Evolutionary conservation across 2,888 invertebrate species (phyloP).

Genomic region (Coenonympha glycerion): DNA sequence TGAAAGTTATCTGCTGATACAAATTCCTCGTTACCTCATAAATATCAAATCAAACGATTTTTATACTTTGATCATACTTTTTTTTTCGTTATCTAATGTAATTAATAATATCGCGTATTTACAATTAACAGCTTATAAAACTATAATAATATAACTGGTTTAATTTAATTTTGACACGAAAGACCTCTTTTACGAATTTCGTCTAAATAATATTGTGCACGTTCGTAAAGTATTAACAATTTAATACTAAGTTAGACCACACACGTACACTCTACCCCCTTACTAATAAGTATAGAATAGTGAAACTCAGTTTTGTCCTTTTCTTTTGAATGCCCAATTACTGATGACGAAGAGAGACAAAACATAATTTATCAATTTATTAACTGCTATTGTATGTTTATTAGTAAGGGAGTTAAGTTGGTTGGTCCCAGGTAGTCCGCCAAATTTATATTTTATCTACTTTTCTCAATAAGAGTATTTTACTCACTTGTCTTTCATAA

Average conservation of each 20-base stretch:
- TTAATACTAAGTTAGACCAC: conserved; percentile 63
- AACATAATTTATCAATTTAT: too few relatives aligned
- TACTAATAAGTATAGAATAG: too few relatives aligned
- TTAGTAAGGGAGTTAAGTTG: too few relatives aligned
- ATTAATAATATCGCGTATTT: conserved; percentile 45
- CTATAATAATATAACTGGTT: conserved; percentile 44
- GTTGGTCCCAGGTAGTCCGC: too few relatives aligned
- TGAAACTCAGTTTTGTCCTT: too few relatives aligned
- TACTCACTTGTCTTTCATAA: too few relatives aligned
- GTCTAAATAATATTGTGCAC: conserved; percentile 48
- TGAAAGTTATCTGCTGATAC: conserved; percentile 2
- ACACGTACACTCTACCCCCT: conserved; percentile 55
- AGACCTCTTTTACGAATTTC: conserved; percentile 33
- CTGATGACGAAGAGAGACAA: too few relatives aligned
- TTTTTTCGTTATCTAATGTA: conserved; percentile 11
- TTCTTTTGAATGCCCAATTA: too few relatives aligned
- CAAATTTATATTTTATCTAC: too few relatives aligned
- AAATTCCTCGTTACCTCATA: conserved; percentile 7
- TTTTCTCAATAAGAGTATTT: too few relatives aligned
- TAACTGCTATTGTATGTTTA: too few relatives aligned
- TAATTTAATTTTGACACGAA: conserved; percentile 41
- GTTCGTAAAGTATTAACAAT: conserved; percentile 54
- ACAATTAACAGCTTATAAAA: conserved; percentile 56
- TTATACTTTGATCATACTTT: conserved; percentile 18
- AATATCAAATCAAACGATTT: conserved; percentile 12